These are phyloP conservation scores for Coregonus ussuriensis DNA, from an alignment of 2,797 vertebrate species.

Conservation along the genomic window DNA sequence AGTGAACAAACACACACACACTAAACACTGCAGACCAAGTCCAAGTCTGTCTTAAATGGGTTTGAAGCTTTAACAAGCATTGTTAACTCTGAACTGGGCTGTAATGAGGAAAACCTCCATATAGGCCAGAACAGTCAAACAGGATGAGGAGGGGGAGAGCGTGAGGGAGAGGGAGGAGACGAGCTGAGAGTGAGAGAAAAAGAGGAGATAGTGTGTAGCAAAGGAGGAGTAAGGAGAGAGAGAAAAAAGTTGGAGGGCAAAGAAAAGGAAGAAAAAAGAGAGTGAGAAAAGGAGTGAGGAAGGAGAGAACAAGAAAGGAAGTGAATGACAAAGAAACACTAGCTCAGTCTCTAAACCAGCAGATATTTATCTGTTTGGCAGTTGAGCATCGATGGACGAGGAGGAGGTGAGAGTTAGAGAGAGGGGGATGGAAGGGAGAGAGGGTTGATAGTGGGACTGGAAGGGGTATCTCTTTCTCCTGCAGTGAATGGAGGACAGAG, in stretches of 20 bases:
- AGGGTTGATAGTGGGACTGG: background rate
- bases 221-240: background rate
- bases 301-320: background rate
- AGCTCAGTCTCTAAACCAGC: background rate
- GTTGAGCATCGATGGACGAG: background rate
- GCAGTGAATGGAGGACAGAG: conserved; percentile 46
- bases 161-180: background rate
- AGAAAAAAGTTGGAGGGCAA: background rate
- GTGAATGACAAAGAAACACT: background rate
- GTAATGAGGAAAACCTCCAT: background rate
- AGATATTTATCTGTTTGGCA: background rate
- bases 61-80: background rate
- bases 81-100: background rate
- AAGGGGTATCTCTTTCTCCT: conserved; percentile 48
- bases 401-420: conserved; percentile 2
- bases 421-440: background rate
- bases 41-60: background rate
- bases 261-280: background rate
- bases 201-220: background rate
- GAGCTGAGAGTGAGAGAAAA: background rate
- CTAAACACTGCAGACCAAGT: background rate
- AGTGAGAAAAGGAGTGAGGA: background rate
- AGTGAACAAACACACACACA: background rate
- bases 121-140: background rate
- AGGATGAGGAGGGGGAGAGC: background rate